Conservation (phyloP, 1,140 invertebrate species). For the Cydia strobilella region DNA sequence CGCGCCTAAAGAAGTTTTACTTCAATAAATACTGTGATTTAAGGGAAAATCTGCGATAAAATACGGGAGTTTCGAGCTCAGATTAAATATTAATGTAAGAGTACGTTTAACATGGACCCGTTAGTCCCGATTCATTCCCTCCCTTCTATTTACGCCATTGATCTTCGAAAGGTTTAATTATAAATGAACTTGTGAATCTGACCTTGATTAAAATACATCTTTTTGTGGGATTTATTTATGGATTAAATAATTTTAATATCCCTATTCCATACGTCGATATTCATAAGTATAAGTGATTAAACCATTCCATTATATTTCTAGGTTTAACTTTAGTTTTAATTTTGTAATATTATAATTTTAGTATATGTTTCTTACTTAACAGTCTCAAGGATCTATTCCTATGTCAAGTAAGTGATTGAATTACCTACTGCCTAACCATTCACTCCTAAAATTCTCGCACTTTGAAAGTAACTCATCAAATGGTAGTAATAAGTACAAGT, state of each 20-base stretch:
- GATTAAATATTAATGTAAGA: conserved; percentile 30
- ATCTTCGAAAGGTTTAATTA: conserved; percentile 28
- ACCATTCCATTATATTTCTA: no score
- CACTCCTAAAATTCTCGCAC: no score
- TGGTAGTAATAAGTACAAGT: no score
- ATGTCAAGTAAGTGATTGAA: no score
- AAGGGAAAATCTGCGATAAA: conserved; percentile 21
- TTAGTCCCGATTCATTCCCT: conserved; percentile 8
- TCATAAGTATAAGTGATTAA: no score
- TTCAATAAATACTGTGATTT: conserved; percentile 25
- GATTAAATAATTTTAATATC: conserved; percentile 23
- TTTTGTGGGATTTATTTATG: conserved; percentile 11
- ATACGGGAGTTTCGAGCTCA: conserved; percentile 4
- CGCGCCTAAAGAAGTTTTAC: no score
- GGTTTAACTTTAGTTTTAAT: no score
- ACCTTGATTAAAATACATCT: conserved; percentile 6
- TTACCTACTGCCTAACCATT: no score
- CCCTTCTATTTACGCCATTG: conserved; percentile 27
- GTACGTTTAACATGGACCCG: conserved; percentile 12
- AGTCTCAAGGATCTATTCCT: no score
- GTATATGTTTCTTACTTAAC: no score
- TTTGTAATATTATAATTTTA: no score
- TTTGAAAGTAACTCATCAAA: no score
- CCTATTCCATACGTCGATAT: neutral
- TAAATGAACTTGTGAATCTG: conserved; percentile 23